Percentiles rank a stretch among this genome's conserved stretches.
These are phyloP conservation scores for Potamarius usumacintae DNA, from an alignment of 2,113 vertebrate genomes.

Conservation along the genomic window DNA sequence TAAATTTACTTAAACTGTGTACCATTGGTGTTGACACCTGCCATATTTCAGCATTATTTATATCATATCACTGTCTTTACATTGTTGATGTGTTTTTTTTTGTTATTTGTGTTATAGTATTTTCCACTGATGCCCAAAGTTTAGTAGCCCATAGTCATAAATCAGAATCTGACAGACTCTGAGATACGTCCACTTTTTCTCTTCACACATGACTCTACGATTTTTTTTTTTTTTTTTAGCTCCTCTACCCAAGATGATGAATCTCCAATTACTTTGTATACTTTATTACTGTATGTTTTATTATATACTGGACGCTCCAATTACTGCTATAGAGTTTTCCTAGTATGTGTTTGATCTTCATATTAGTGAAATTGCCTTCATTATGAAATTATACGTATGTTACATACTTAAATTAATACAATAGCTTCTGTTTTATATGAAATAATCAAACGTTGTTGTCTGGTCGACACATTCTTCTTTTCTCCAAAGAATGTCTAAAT, in stretches of 20 bases:
- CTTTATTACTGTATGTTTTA: background rate
- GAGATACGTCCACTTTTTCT: background rate
- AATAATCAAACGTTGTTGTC: background rate
- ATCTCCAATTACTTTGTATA: background rate
- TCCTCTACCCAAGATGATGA: background rate
- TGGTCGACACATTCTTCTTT: background rate
- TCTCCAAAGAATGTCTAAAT: background rate
- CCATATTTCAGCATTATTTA: background rate
- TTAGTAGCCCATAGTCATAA: background rate
- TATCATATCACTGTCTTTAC: background rate
- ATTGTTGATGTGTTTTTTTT: constrained; percentile 5
- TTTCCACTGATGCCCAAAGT: background rate
- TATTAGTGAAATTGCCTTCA: background rate
- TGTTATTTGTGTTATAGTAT: background rate
- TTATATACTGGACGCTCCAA: background rate
- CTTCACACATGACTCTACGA: too few relatives aligned
- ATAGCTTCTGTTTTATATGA: background rate
- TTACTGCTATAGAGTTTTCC: background rate
- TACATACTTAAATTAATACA: background rate
- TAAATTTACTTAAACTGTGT: background rate
- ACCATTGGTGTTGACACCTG: background rate
- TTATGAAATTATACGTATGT: background rate
- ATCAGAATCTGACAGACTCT: background rate
- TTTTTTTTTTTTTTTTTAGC: background rate
- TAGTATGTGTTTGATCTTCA: background rate